Evolutionary conservation across 1,140 invertebrate genomes (phyloP).

Genomic region (Calephelis nemesis): DNA sequence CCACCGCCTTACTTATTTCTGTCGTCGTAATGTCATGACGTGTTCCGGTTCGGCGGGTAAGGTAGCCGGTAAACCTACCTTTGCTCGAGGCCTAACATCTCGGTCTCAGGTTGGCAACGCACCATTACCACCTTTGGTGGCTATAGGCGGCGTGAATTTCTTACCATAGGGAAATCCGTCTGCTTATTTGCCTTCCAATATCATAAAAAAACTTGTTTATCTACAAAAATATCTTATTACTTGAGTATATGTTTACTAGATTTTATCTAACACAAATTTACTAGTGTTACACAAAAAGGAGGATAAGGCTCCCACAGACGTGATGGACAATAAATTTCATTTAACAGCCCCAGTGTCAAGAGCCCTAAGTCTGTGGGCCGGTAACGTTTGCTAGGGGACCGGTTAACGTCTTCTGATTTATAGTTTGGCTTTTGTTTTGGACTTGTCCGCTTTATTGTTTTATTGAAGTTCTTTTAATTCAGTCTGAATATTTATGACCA

Average conservation of each 20-base stretch:
- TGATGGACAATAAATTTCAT: slow-evolving; percentile 70
- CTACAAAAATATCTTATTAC: slow-evolving; percentile 61
- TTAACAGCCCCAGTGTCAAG: slow-evolving; percentile 55
- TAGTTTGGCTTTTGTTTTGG: slow-evolving; percentile 51
- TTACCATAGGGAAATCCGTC: too few relatives aligned
- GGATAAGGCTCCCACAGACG: slow-evolving; percentile 50
- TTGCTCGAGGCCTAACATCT: too few relatives aligned
- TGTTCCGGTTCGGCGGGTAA: too few relatives aligned
- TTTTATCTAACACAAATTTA: slow-evolving; percentile 59
- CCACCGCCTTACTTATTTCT: too few relatives aligned
- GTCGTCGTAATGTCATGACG: too few relatives aligned
- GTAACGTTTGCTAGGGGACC: slow-evolving; percentile 40
- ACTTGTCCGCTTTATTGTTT: slow-evolving; percentile 45
- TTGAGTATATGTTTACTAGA: slow-evolving; percentile 49
- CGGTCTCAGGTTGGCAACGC: too few relatives aligned
- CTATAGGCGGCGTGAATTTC: too few relatives aligned
- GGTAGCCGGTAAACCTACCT: too few relatives aligned
- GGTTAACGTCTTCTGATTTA: slow-evolving; percentile 52
- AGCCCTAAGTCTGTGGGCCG: slow-evolving; percentile 31
- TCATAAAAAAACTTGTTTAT: slow-evolving; percentile 21
- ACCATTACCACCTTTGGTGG: too few relatives aligned
- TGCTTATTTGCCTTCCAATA: too few relatives aligned
- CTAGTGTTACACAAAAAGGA: slow-evolving; percentile 67
- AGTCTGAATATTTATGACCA: slow-evolving; percentile 24
- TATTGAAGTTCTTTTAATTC: slow-evolving; percentile 33